Base-by-base conservation (phyloP, 2,888 invertebrate genomes). In the Zygogramma bicolorata region DNA sequence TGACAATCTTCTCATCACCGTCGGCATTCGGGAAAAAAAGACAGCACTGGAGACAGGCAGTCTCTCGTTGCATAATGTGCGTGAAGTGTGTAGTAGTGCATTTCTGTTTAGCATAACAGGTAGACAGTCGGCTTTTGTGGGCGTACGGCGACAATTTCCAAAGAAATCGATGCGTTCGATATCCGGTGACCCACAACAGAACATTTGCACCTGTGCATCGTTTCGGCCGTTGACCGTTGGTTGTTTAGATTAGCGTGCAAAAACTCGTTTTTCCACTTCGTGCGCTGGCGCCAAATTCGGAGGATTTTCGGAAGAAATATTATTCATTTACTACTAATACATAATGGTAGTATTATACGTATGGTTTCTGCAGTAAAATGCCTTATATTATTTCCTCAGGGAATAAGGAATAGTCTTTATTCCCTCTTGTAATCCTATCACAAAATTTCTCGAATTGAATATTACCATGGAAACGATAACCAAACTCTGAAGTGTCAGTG, bases 151-250 rank as follows among this genome's bases (percentile, higher is more conserved):
- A 53, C 53, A 53, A 27, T 53, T 53, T 15, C 53, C 5, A 13
- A 53, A 53, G 53, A 53, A 53, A 53, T 53, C 53, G 53, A 53
- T 53, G 53, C 53, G 27, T 53, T 25, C 53, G 53, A 53, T 53
- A 53, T 53, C 27, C 53, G 71, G 70, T 82, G 84, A 83, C 84
- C 84, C 81, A 83, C 81, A 84, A 83, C 82, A 67, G 82, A 83
- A 83, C 82, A 83, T 85, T 84, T 83, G 85, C 85, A 85, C 85
- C 85, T 85, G 84, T 85, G 83, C 84, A 82, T 80, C 80, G 79
- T 80, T 81, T 80, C 81, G 85, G 85, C 83, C 85, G 83, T 84
- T 85, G 85, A 86, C 85, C 85, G 85, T 84, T 22, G 42, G 85
- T 84, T 22, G 7, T 27, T n/a, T 27, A 25, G n/a, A 53, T 46